Base-by-base conservation (phyloP, 2,888 invertebrate genomes). In the Orgyia antiqua region DNA sequence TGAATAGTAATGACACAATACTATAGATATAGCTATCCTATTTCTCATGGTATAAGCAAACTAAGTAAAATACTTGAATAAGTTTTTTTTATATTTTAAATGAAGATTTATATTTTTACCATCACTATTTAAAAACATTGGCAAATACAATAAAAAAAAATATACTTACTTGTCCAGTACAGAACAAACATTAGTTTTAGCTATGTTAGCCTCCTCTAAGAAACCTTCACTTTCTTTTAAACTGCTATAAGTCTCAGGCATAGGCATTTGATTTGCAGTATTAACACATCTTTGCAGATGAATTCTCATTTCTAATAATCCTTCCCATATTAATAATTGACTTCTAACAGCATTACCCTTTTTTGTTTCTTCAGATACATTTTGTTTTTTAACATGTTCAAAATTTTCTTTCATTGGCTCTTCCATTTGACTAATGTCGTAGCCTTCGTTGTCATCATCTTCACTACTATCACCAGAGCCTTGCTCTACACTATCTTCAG, bases 281-380 rank as follows among this genome's bases (percentile, higher is more conserved):
- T 88, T 77, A 29, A 96, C 68, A 54, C 93, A 89, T 67, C 96
- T 94, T 68, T 98, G 97, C 12, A 97, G 72, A 60, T 94, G 93
- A 51, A 98, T 97, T 45, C 98, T 88, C 64, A 92, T 88, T 76
- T 98, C 96, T 12, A 98, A 68, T 3, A 98, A 68, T 32, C 89
- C 91, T 67, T 98, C 97, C 95, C 96, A 98, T 1, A 96, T 62
- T 20, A 88, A 78, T 13, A 94, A 66, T 62, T 94, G 93, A 53
- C 90, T 92, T 58, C 90, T 87, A 0, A 94, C 91, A 58, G 90
- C 89, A 8, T 82, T 70, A 1, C 92, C 93, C 63, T 92, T 93
- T 48, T 90, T 89, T 0, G 90, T 79, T 58, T 91, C 89, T 35
- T 82, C 84, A 0, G 87, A 79, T 2, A 86, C 42, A 57, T 90